Evolutionary conservation across 64 coral and sea anemone genomes (phyloP).

Genomic region (Platygyra sinensis): DNA sequence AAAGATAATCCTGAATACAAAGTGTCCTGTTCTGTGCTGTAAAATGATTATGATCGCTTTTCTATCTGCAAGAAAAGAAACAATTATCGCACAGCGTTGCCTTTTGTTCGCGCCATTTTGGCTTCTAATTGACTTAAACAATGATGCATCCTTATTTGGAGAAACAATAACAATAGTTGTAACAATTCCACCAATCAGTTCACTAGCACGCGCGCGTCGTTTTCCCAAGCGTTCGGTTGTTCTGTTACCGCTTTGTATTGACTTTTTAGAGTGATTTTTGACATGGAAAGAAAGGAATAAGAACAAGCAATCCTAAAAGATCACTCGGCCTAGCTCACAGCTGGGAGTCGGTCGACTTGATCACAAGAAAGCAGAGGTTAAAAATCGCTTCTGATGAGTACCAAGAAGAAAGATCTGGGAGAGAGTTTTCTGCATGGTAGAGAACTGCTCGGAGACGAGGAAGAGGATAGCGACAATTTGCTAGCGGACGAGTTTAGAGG

Average conservation of each 20-base stretch:
- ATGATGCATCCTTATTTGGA: constrained; percentile 42
- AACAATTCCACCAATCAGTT: constrained; percentile 54
- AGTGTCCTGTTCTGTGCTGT: neutral
- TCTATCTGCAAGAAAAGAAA: neutral
- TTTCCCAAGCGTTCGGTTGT: constrained; percentile 49
- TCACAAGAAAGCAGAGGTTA: constrained; percentile 9
- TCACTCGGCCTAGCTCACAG: constrained; percentile 18
- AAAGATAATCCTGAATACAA: neutral
- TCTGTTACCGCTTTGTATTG: constrained; percentile 29
- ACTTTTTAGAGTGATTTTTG: constrained; percentile 43
- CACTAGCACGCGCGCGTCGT: constrained; percentile 35
- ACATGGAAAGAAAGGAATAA: neutral
- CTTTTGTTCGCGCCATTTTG: constrained; percentile 68
- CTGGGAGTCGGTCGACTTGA: constrained; percentile 5
- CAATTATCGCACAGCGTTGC: neutral
- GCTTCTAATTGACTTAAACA: constrained; percentile 32
- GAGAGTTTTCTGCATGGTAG: constrained; percentile 38
- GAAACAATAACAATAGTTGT: constrained; percentile 48
- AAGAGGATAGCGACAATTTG: constrained; percentile 72
- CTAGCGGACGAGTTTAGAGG: constrained; percentile 83
- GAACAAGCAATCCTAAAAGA: constrained; percentile 10
- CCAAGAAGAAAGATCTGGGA: constrained; percentile 30
- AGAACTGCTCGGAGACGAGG: constrained; percentile 42
- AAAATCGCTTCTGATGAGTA: constrained; percentile 52
- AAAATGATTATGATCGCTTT: neutral